phyloP scores from a whole-genome alignment of 2,888 invertebrate genomes.

The Drosophila trichaetosa region DNA sequence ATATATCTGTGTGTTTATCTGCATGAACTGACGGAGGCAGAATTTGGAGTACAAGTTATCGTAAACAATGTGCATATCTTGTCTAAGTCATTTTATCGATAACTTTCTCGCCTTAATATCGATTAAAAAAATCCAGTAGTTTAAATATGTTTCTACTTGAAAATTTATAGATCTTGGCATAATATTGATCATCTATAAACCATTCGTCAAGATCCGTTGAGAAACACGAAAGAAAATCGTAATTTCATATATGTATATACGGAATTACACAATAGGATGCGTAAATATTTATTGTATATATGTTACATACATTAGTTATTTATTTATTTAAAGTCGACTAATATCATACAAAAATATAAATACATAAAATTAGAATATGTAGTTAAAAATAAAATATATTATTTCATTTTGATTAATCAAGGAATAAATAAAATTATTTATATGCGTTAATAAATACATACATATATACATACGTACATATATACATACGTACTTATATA shows the following conservation, averaged over 20 bases:
- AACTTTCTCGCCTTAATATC: background rate
- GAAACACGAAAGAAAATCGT: background rate
- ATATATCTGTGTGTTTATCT: background rate
- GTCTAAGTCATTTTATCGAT: too few species aligned
- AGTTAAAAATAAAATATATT: too few species aligned
- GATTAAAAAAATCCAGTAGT: background rate
- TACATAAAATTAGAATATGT: too few species aligned
- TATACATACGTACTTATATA: background rate
- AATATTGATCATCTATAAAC: background rate
- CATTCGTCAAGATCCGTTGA: background rate
- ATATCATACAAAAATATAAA: too few species aligned
- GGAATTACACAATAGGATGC: background rate
- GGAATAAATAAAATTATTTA: too few species aligned
- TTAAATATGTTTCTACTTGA: background rate
- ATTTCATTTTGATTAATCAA: too few species aligned
- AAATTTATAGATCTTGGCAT: background rate
- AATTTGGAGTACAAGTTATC: background rate
- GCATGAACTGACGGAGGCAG: fast-evolving
- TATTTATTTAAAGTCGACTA: background rate
- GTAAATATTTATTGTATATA: background rate
- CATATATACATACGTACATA: background rate
- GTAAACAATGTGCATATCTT: background rate
- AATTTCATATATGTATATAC: background rate
- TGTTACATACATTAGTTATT: background rate
- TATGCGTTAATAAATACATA: background rate